These are phyloP conservation scores for Crambe crambe DNA, from an alignment of 37 sponge, comb jelly and placozoan genomes.

Conservation along the genomic window DNA sequence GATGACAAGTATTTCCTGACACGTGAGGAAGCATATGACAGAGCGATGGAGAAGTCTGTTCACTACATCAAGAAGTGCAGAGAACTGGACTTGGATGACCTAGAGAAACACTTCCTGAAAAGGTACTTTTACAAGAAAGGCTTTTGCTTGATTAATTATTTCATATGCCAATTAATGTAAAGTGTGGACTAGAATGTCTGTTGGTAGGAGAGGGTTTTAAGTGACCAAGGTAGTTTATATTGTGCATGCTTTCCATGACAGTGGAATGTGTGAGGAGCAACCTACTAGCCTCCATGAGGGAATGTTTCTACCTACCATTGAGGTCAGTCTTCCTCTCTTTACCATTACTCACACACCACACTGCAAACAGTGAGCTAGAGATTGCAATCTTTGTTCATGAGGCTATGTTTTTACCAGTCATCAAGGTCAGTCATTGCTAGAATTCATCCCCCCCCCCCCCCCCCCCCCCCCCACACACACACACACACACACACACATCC, in stretches of 20 bases:
- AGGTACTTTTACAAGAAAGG: too few species aligned
- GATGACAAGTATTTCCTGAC: constrained; percentile 58
- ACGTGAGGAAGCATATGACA: constrained; percentile 61
- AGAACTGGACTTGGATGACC: constrained; percentile 33
- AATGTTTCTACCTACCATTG: constrained; percentile 88
- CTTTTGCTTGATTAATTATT: too few species aligned
- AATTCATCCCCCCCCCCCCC: too few species aligned
- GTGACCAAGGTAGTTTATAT: neutral
- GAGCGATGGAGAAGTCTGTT: constrained; percentile 48
- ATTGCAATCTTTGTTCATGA: too few species aligned
- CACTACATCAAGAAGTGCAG: constrained; percentile 22
- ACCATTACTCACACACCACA: too few species aligned
- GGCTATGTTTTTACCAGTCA: neutral
- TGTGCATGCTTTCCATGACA: constrained; percentile 10
- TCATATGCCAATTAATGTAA: too few species aligned
- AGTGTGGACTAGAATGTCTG: too few species aligned
- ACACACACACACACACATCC: too few species aligned
- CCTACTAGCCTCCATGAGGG: constrained; percentile 54
- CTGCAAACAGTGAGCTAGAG: neutral
- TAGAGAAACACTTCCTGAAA: too few species aligned
- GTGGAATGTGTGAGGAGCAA: constrained; percentile 57
- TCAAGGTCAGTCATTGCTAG: too few species aligned
- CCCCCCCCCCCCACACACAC: too few species aligned
- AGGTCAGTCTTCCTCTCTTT: constrained; percentile 52
- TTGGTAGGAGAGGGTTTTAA: neutral